phyloP scores from a whole-genome alignment of 2,888 invertebrate species.

The Latrodectus elegans region DNA sequence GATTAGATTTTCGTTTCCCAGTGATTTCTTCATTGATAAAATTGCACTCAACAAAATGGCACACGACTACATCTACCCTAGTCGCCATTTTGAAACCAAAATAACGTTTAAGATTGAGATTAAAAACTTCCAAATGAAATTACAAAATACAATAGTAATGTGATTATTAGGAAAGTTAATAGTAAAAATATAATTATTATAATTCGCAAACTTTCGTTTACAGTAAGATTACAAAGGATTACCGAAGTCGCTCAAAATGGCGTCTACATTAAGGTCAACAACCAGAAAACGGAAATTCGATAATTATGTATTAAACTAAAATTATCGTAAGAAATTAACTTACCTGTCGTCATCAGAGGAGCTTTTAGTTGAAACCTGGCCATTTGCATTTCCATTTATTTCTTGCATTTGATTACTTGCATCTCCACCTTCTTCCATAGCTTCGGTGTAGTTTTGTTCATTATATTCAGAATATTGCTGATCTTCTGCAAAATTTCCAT shows the following conservation, averaged over 20 bases:
- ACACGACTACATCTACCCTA: background rate
- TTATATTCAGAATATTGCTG: conserved; percentile 64
- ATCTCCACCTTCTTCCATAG: conserved; percentile 48
- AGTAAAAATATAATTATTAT: too few relatives aligned
- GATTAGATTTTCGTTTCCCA: too few relatives aligned
- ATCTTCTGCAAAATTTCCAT: conserved; percentile 63
- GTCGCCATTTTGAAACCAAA: background rate
- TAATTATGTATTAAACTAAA: background rate
- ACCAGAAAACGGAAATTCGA: background rate
- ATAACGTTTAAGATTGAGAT: background rate
- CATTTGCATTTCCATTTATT: conserved; percentile 45
- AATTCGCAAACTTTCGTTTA: too few relatives aligned
- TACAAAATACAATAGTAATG: too few relatives aligned
- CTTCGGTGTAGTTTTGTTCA: conserved; percentile 52
- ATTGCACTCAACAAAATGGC: background rate
- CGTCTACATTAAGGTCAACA: background rate
- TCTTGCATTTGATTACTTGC: conserved; percentile 45
- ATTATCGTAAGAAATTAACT: background rate
- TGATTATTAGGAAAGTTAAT: too few relatives aligned
- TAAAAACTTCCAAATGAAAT: background rate
- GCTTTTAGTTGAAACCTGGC: conserved; percentile 11
- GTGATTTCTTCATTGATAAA: too few relatives aligned
- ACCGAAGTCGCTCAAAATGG: conserved; percentile 3
- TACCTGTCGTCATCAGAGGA: conserved; percentile 59
- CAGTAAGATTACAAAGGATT: background rate